Conservation (phyloP, 2,888 invertebrate species). For the Cheilosia scutellata region DNA sequence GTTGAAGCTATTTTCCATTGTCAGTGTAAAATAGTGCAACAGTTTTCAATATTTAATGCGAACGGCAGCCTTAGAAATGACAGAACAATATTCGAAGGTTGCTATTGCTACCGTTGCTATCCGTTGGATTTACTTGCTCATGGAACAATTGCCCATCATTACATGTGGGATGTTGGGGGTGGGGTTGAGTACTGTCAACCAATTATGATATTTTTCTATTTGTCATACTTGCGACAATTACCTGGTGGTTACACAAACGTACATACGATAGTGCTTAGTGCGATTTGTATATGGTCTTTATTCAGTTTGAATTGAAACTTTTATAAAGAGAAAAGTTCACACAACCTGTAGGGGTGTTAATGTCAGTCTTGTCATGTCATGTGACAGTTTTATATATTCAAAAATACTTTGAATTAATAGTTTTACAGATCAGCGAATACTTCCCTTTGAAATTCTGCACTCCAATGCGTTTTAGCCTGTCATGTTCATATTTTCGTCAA, state of each 20-base stretch:
- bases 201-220: not conserved
- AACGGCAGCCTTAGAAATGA: conserved; percentile 62
- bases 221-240: not conserved
- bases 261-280: too few relatives aligned
- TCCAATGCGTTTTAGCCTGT: too few relatives aligned
- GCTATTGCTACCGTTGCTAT: not conserved
- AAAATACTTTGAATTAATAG: too few relatives aligned
- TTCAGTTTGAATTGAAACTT: too few relatives aligned
- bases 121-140: not conserved
- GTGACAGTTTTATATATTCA: too few relatives aligned
- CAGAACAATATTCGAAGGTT: conserved; percentile 51
- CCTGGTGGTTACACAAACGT: not conserved
- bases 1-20: not conserved
- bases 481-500: too few relatives aligned
- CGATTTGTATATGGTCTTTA: too few relatives aligned
- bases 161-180: not conserved
- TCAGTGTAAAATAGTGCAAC: conserved; percentile 59
- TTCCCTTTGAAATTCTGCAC: too few relatives aligned
- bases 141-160: not conserved
- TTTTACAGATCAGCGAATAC: too few relatives aligned
- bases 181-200: not conserved
- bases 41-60: conserved; percentile 45
- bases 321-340: too few relatives aligned
- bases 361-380: too few relatives aligned
- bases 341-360: too few relatives aligned